Conservation (phyloP, 2,888 invertebrate species). For the Drosophila mimetica region DNA sequence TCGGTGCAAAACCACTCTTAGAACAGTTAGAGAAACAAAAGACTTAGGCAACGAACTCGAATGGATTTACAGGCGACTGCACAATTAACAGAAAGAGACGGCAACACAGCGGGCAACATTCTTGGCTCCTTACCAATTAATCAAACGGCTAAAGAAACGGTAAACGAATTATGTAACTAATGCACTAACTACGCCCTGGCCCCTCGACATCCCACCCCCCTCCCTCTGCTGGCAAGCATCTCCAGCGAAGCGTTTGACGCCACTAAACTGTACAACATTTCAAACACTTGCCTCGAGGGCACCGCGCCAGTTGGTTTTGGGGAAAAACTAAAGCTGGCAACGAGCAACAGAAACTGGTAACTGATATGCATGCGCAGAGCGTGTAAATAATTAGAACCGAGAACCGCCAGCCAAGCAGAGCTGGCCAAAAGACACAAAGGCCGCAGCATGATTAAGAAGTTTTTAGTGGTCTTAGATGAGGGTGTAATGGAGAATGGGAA, state of each 20-base stretch:
- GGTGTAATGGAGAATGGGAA: constrained; percentile 9
- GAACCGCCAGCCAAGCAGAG: constrained; percentile 28
- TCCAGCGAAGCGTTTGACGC: constrained; percentile 71
- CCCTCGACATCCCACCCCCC: constrained; percentile 1
- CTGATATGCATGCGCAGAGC: constrained; percentile 73
- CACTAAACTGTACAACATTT: constrained; percentile 73
- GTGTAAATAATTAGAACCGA: constrained; percentile 71
- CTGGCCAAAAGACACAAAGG: constrained; percentile 48
- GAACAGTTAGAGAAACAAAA: constrained; percentile 65
- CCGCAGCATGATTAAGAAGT: constrained; percentile 59
- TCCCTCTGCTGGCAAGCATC: constrained; percentile 15
- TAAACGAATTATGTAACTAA: constrained; percentile 73
- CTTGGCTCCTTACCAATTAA: constrained; percentile 59
- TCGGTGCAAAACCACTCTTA: constrained; percentile 12
- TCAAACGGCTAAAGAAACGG: constrained; percentile 70
- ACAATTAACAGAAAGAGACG: constrained; percentile 56
- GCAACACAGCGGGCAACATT: constrained; percentile 14
- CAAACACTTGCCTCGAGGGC: constrained; percentile 63
- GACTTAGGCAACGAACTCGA: constrained; percentile 57
- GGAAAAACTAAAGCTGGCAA: constrained; percentile 23
- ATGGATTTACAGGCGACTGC: constrained; percentile 66
- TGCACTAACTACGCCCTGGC: constrained; percentile 37
- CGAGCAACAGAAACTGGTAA: constrained; percentile 65
- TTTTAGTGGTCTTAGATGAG: constrained; percentile 12
- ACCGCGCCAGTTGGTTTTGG: constrained; percentile 18